phyloP scores from a whole-genome alignment of 2,888 invertebrate genomes.

The Graphium colonna region DNA sequence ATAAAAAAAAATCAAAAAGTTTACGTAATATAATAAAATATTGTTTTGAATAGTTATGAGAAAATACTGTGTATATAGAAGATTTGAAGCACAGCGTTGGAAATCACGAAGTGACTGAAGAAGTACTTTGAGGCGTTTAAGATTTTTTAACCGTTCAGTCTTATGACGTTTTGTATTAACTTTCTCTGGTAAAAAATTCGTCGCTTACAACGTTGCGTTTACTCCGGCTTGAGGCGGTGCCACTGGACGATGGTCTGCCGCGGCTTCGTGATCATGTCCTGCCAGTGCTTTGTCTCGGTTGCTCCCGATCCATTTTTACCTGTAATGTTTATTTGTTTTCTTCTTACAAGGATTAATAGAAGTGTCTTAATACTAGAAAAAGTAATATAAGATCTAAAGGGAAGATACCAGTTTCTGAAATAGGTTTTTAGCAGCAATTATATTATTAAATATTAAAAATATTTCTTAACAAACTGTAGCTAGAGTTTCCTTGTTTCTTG shows the following conservation, averaged over 20 bases:
- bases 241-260: constrained; percentile 97
- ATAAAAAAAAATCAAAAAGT: neutral
- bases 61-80: neutral
- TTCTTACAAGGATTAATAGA: neutral
- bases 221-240: constrained; percentile 97
- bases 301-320: constrained; percentile 97
- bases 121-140: constrained; percentile 45
- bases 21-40: constrained; percentile 1
- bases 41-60: neutral
- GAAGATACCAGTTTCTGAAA: too few relatives aligned
- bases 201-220: constrained; percentile 57
- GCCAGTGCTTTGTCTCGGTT: constrained; percentile 98
- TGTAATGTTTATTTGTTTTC: constrained; percentile 51
- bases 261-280: constrained; percentile 98
- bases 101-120: constrained; percentile 32
- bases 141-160: constrained; percentile 70
- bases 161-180: constrained; percentile 68
- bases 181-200: constrained; percentile 37
- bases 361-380: neutral
- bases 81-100: constrained; percentile 31
- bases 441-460: too few relatives aligned
- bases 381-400: neutral
- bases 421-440: too few relatives aligned
- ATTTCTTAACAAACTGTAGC: too few relatives aligned
- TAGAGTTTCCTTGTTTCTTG: neutral